Evolutionary conservation across 1,140 invertebrate species (phyloP), one percentile per base, ranked within the genome.

Genomic region (Pissodes strobi): DNA sequence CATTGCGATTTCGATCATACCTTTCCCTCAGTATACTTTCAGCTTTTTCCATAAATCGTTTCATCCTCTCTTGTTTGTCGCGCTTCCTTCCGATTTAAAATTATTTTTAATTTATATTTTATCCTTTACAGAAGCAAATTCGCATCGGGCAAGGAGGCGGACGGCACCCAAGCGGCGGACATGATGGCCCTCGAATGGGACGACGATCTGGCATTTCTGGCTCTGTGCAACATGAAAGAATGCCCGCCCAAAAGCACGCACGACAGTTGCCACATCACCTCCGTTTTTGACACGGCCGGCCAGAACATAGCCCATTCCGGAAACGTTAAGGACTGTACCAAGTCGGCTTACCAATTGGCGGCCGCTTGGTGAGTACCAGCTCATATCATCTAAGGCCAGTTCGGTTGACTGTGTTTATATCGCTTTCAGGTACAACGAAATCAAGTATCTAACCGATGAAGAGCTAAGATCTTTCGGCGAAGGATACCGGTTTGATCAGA

Each of bases 391-490:
- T n/a, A n/a, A n/a, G n/a, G n/a, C n/a, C n/a, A n/a, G n/a, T n/a
- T n/a, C n/a, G n/a, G n/a, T n/a, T n/a, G n/a, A n/a, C n/a, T n/a
- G n/a, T n/a, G n/a, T n/a, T n/a, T n/a, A n/a, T n/a, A n/a, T n/a
- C n/a, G n/a, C 12, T 56, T 56, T 1, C n/a, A 56, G 52, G 52
- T 56, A 39, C 15, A 19, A 38, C n/a, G 52, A 56, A 56, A 23
- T 56, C 6, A 38, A 21, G 1, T 4, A 1, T 8, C 17, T 56
- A 15, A 56, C 2, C 9, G 9, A 0, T 1, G 30, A 38, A 12
- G n/a, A 56, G 13, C 10, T 53, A 12, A 27, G 23, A 45, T 10
- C 6, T 9, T 21, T 23, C 21, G 41, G 19, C 4, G 27, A 10
- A 9, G 34, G 13, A 3, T 58, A 2, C n/a, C 6, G 27, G 17